These are phyloP conservation scores for Dendrolimus houi DNA, from an alignment of 2,888 invertebrate genomes.

Conservation along the genomic window DNA sequence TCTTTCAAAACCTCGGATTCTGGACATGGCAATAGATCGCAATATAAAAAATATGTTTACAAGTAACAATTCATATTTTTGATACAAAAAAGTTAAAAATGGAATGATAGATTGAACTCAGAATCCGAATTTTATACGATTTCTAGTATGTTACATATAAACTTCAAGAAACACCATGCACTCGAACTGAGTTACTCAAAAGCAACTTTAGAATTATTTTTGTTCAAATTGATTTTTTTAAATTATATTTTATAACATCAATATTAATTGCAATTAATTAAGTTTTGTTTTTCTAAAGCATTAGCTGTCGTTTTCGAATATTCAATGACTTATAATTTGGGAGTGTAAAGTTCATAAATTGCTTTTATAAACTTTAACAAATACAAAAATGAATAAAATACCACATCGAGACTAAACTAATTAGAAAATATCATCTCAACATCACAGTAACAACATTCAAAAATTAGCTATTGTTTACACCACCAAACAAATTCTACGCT, in stretches of 20 bases:
- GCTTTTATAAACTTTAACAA: conserved; percentile 40
- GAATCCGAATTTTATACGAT: not conserved
- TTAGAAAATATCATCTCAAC: conserved; percentile 56
- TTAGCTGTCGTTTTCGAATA: not conserved
- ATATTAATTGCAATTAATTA: not conserved
- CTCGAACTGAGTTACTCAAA: conserved; percentile 24
- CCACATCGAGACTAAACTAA: conserved; percentile 67
- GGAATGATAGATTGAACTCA: not conserved
- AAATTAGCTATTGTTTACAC: conserved; percentile 66
- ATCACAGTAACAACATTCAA: conserved; percentile 71
- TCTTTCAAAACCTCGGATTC: not conserved
- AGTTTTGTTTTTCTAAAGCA: not conserved
- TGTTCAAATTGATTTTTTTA: not conserved
- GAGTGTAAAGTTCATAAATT: conserved; percentile 37
- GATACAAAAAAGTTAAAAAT: not conserved
- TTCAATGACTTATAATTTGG: not conserved
- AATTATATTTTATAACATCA: not conserved
- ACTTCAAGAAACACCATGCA: conserved; percentile 49
- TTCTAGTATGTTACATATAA: conserved; percentile 21
- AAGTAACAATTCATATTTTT: not conserved
- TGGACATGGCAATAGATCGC: not conserved
- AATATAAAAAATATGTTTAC: no score
- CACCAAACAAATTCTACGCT: conserved; percentile 68
- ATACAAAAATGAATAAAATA: conserved; percentile 31
- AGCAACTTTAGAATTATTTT: conserved; percentile 16